These are phyloP conservation scores for Zaprionus ornatus DNA, from an alignment of 1,140 invertebrate species.

Conservation along the genomic window DNA sequence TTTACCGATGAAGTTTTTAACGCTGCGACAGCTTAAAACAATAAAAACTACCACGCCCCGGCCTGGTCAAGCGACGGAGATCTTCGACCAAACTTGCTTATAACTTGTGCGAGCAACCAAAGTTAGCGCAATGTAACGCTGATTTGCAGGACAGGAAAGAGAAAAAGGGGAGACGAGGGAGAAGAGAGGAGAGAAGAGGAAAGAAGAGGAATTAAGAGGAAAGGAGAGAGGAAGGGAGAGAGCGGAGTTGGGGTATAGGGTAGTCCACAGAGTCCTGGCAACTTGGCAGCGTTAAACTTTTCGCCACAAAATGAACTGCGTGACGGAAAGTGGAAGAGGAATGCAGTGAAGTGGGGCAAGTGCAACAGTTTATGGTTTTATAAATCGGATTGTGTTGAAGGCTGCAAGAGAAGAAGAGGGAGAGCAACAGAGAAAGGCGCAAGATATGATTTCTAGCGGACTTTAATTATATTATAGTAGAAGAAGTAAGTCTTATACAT, in stretches of 20 bases:
- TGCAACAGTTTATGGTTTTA: conserved; percentile 3
- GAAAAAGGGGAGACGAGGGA: neutral
- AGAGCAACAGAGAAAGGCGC: neutral
- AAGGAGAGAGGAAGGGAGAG: no score
- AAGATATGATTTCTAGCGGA: neutral
- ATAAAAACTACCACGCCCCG: conserved; percentile 40
- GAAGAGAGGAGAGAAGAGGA: neutral
- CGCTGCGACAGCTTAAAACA: conserved; percentile 64
- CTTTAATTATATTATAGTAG: neutral
- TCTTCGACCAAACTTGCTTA: conserved; percentile 12
- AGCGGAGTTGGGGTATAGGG: neutral
- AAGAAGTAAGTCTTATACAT: neutral
- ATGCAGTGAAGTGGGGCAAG: neutral
- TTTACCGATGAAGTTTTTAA: conserved; percentile 53
- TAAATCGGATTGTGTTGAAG: conserved; percentile 7
- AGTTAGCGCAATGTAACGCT: conserved; percentile 41
- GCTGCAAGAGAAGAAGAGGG: neutral
- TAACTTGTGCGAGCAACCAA: neutral
- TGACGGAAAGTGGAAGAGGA: neutral
- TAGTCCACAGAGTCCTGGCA: neutral
- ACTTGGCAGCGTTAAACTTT: conserved; percentile 31
- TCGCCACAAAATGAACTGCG: conserved; percentile 42
- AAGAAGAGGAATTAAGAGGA: no score
- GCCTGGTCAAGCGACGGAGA: conserved; percentile 22
- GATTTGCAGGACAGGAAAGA: conserved; percentile 22